Base-by-base conservation (phyloP, 2,888 invertebrate species). In the Drosophila paucipuncta region DNA sequence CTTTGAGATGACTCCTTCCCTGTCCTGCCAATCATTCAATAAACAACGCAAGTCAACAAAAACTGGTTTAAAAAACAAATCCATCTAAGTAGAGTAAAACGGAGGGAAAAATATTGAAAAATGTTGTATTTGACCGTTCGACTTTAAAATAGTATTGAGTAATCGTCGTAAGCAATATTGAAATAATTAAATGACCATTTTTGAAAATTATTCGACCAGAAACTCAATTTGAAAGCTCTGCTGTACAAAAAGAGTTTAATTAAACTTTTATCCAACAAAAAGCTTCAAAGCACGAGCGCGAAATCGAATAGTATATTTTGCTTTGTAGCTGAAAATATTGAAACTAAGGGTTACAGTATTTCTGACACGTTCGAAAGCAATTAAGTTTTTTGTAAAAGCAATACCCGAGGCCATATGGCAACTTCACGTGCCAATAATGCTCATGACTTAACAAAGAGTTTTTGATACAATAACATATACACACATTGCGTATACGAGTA, bases 331-430 rank as follows among this genome's bases (percentile, higher is more conserved):
- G 47, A 11, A 52, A 55, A 49, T 60, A 61, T 35, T 59, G 30
- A 57, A 71, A 54, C 41, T 64, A 41, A 68, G 53, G 59, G 57
- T 67, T 53, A 71, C 64, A 65, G 66, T 75, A 80, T 83, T 72
- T 85, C 68, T 72, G 83, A 70, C 85, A 83, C 78, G 90, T 82
- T 74, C 85, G 61, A 78, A 83, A 80, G 80, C 88, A 85, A 89
- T 85, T 89, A 89, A 84, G 79, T 86, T 86, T 89, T 75, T 84
- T 57, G 57, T 59, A 39, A 61, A 58, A 41, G 52, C 57, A 65
- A 54, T 65, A 50, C 28, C 77, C 64, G 75, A 61, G 72, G 60
- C 66, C 66, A 75, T 35, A 58, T 64, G 78, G 52, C 78, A 75
- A 68, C 33, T 64, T 18, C 60, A 75, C 64, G 76, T 79, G 69